Evolutionary conservation across 2,888 invertebrate genomes (phyloP).

Genomic region (Leucophenga montana): DNA sequence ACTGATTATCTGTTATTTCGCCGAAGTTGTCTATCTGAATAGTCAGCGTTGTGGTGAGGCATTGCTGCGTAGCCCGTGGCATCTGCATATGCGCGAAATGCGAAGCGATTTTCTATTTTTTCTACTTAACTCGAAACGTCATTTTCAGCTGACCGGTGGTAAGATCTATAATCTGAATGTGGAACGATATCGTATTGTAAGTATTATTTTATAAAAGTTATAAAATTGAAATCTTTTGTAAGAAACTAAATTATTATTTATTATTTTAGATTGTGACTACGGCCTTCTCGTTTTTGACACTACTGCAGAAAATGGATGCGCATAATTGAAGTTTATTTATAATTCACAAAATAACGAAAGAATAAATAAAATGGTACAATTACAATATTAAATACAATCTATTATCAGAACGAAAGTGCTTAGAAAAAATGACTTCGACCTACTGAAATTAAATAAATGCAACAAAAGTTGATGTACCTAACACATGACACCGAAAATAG

Average conservation of each 20-base stretch:
- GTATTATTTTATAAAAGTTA: neutral
- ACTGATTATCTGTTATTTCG: conserved; percentile 67
- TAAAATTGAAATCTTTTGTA: neutral
- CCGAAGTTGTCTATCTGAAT: conserved; percentile 59
- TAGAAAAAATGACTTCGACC: too few species aligned
- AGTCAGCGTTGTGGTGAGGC: conserved; percentile 66
- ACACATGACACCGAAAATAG: too few species aligned
- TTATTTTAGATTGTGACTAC: conserved; percentile 62
- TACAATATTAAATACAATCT: too few species aligned
- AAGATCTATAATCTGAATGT: conserved; percentile 63
- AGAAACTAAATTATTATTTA: neutral
- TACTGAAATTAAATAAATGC: too few species aligned
- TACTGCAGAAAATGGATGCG: conserved; percentile 65
- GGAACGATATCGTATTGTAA: conserved; percentile 48
- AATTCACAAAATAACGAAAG: too few species aligned
- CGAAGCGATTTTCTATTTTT: conserved; percentile 61
- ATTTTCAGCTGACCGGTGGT: conserved; percentile 62
- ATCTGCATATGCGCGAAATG: conserved; percentile 56
- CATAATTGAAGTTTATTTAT: conserved; percentile 37
- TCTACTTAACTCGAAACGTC: conserved; percentile 51
- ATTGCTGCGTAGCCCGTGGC: conserved; percentile 64
- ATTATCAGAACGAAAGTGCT: too few species aligned
- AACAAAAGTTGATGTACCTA: too few species aligned
- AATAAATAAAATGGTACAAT: too few species aligned
- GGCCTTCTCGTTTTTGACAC: conserved; percentile 67